A percentile compares a stretch with the other conserved stretches of the same genome.
Conservation (phyloP, 2,888 invertebrate genomes). For the Megalurothrips usitatus region DNA sequence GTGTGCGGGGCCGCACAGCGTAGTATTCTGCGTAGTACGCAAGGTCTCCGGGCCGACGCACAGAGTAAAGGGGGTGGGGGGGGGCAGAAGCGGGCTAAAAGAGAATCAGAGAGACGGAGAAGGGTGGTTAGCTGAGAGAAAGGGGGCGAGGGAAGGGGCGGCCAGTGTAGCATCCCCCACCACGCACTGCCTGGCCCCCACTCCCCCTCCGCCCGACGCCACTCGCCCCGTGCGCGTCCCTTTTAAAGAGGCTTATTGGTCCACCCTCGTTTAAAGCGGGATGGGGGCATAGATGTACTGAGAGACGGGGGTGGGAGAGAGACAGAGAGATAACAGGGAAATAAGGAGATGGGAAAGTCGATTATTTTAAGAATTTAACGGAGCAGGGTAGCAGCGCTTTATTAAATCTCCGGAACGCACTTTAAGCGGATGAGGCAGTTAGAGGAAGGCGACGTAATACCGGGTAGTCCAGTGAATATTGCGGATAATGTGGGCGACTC, state of each 20-base stretch:
- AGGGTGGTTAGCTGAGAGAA: not conserved
- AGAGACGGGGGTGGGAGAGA: conserved; percentile 28
- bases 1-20: no score
- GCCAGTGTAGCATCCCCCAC: not conserved
- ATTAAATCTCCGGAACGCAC: no score
- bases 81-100: conserved; percentile 28
- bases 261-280: not conserved
- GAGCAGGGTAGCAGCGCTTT: not conserved
- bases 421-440: no score
- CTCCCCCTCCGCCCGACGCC: not conserved
- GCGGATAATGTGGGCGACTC: no score
- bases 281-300: conserved; percentile 14
- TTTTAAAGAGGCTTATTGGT: conserved; percentile 16
- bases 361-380: conserved; percentile 12
- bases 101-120: conserved; percentile 31
- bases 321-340: conserved; percentile 33
- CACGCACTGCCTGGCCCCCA: not conserved
- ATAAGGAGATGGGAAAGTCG: not conserved
- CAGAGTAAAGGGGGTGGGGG: conserved; percentile 29
- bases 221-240: not conserved
- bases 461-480: no score
- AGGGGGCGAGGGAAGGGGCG: not conserved
- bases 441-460: no score
- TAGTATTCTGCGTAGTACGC: no score
- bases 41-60: no score